Percentiles rank a stretch among this genome's conserved stretches.
phyloP scores from a whole-genome alignment of 2,888 invertebrate genomes.

The Andrena marginata region DNA sequence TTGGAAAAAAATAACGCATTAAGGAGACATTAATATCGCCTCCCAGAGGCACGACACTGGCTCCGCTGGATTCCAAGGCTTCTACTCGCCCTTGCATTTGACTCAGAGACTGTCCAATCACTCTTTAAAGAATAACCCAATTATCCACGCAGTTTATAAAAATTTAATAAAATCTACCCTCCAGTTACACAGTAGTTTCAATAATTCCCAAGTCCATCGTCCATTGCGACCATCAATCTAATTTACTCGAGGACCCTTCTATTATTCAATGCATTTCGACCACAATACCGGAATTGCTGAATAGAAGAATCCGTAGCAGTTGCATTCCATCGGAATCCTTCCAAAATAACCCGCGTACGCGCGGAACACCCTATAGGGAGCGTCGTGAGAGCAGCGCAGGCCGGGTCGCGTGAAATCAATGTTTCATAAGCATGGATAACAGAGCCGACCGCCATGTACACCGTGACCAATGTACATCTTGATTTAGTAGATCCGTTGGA shows the following conservation, averaged over 20 bases:
- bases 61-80: too few relatives aligned
- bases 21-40: conserved; percentile 24
- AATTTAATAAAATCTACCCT: too few relatives aligned
- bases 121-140: background rate
- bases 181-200: too few relatives aligned
- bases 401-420: conserved; percentile 84
- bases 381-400: conserved; percentile 75
- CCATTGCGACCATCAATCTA: too few relatives aligned
- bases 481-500: conserved; percentile 84
- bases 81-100: background rate
- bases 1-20: conserved; percentile 42
- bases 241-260: too few relatives aligned
- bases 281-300: too few relatives aligned
- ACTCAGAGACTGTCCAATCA: background rate
- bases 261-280: too few relatives aligned
- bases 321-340: too few relatives aligned
- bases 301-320: too few relatives aligned
- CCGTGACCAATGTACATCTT: conserved; percentile 85
- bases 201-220: too few relatives aligned
- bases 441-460: conserved; percentile 81
- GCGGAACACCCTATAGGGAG: conserved; percentile 73
- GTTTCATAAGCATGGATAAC: conserved; percentile 84
- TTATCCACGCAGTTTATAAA: background rate
- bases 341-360: conserved; percentile 13
- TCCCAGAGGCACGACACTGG: background rate